phyloP scores from a whole-genome alignment of 2,888 invertebrate genomes.

The Eupithecia vulgata region DNA sequence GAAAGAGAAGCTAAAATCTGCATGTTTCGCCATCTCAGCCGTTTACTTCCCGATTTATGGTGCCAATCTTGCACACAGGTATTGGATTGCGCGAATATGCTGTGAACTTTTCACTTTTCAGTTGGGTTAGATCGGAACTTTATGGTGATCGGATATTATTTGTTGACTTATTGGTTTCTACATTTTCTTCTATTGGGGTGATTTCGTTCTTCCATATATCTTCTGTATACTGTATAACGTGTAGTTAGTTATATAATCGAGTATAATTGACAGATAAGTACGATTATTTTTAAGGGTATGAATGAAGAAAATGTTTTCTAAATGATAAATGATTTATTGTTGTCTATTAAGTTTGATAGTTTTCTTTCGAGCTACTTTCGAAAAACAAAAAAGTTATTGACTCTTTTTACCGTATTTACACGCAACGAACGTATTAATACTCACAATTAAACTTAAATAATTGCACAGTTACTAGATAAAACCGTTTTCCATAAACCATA shows the following conservation, averaged over 20 bases:
- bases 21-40: constrained; percentile 57
- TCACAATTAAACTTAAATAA: neutral
- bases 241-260: too few relatives aligned
- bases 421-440: neutral
- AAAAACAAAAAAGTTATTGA: too few relatives aligned
- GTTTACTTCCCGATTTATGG: constrained; percentile 69
- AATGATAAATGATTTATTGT: too few relatives aligned
- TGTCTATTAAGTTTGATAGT: too few relatives aligned
- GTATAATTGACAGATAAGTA: too few relatives aligned
- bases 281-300: neutral
- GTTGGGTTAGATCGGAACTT: constrained; percentile 1
- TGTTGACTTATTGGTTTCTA: neutral
- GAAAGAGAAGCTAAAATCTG: constrained; percentile 69
- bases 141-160: neutral
- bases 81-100: constrained; percentile 18
- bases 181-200: neutral
- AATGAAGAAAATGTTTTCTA: too few relatives aligned
- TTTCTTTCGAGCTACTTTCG: too few relatives aligned
- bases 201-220: too few relatives aligned
- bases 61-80: constrained; percentile 63
- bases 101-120: neutral
- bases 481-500: constrained; percentile 76
- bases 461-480: constrained; percentile 32
- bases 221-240: too few relatives aligned
- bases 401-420: neutral